Percentiles rank a stretch among this genome's conserved stretches.
Conservation (phyloP, 2,797 vertebrate genomes). For the Yasuhikotakia modesta region DNA sequence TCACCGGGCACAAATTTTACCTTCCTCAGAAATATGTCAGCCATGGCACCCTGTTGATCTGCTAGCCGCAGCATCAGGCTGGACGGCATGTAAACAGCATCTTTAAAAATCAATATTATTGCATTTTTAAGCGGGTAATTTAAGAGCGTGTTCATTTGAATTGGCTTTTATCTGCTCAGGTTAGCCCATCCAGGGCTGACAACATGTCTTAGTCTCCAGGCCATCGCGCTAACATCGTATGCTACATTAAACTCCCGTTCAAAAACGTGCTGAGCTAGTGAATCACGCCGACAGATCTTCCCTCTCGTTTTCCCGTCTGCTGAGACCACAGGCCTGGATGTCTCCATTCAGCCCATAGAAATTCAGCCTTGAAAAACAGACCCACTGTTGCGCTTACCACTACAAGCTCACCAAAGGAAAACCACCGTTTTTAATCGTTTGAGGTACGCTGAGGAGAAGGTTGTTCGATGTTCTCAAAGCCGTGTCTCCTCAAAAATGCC, state of each 20-base stretch:
- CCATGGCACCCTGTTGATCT: slow-evolving; percentile 24
- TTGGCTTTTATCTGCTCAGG: slow-evolving; percentile 39
- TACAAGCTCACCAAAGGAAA: slow-evolving; percentile 21
- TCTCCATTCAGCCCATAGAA: slow-evolving; percentile 39
- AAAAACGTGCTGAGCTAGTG: slow-evolving; percentile 27
- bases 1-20: slow-evolving; percentile 25
- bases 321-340: slow-evolving; percentile 21
- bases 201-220: slow-evolving; percentile 37
- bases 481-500: slow-evolving; percentile 48
- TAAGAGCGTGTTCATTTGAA: slow-evolving; percentile 9
- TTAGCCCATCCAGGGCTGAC: slow-evolving; percentile 32
- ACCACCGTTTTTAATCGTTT: slow-evolving; percentile 36
- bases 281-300: slow-evolving; percentile 29
- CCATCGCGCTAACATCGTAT: slow-evolving; percentile 39
- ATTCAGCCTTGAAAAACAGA: slow-evolving; percentile 30
- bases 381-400: neutral
- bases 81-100: slow-evolving; percentile 28
- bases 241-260: slow-evolving; percentile 43
- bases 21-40: slow-evolving; percentile 32
- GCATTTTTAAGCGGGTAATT: slow-evolving; percentile 43
- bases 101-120: slow-evolving; percentile 29
- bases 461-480: slow-evolving; percentile 25
- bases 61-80: slow-evolving; percentile 21
- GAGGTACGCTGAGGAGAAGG: slow-evolving; percentile 40
- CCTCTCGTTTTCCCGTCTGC: slow-evolving; percentile 8